phyloP scores from a whole-genome alignment of 2,888 invertebrate genomes.

The Perithous albicinctus region DNA sequence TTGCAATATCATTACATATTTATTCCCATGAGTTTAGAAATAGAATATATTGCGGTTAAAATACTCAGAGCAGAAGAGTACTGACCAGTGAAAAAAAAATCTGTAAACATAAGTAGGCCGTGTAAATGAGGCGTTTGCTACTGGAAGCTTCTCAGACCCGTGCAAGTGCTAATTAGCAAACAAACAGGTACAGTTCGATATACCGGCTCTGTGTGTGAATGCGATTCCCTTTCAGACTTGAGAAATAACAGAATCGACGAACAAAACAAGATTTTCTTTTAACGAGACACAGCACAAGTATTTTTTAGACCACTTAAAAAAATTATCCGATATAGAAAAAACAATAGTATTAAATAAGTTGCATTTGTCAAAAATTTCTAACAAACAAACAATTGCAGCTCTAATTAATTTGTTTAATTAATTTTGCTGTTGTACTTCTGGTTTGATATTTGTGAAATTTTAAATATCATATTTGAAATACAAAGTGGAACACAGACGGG shows the following conservation, averaged over 20 bases:
- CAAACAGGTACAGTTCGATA: conserved; percentile 79
- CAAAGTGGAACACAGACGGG: neutral
- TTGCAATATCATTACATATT: neutral
- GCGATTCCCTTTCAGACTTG: conserved; percentile 28
- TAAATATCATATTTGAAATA: neutral
- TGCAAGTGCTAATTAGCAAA: conserved; percentile 79
- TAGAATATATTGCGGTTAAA: neutral
- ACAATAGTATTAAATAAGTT: neutral
- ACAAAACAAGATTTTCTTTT: neutral
- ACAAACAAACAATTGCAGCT: neutral
- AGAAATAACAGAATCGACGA: neutral
- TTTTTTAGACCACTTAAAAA: neutral
- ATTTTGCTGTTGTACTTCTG: neutral
- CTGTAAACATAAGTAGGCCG: conserved; percentile 77
- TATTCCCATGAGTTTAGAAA: conserved; percentile 10
- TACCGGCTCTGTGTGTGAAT: conserved; percentile 29
- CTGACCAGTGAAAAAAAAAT: conserved; percentile 43
- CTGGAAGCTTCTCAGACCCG: conserved; percentile 70
- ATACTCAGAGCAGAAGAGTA: conserved; percentile 8
- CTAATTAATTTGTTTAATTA: neutral
- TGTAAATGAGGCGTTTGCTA: conserved; percentile 76
- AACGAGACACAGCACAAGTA: neutral
- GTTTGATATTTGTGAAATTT: neutral
- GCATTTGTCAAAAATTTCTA: neutral
- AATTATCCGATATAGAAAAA: neutral